These are phyloP conservation scores for Jacana jacana DNA, from an alignment of 2,113 vertebrate genomes.

Conservation along the genomic window DNA sequence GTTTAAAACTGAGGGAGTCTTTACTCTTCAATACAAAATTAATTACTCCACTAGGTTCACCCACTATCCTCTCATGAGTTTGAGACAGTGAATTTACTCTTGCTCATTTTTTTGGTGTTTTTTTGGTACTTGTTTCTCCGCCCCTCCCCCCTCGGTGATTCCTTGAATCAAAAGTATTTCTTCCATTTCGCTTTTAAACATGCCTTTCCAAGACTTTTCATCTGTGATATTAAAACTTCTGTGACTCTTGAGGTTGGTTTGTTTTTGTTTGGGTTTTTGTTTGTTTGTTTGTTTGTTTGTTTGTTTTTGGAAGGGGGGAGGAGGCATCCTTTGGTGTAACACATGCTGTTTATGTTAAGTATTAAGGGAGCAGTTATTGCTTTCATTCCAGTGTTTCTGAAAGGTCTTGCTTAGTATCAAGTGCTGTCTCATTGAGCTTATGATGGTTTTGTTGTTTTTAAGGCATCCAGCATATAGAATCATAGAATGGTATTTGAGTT, in stretches of 20 bases:
- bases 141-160: accelerated
- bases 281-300: not conserved
- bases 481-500: too few species aligned
- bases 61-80: not conserved
- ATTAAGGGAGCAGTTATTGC: not conserved
- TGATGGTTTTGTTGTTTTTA: not conserved
- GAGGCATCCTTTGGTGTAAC: not conserved
- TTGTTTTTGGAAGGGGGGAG: too few species aligned
- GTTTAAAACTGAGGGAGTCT: not conserved
- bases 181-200: not conserved
- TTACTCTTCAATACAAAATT: not conserved
- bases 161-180: not conserved
- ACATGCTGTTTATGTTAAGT: not conserved
- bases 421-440: not conserved
- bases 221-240: not conserved
- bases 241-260: not conserved
- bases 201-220: not conserved
- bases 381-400: not conserved
- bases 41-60: not conserved
- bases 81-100: not conserved
- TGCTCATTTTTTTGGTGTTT: not conserved
- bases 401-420: not conserved
- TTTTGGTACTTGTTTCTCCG: not conserved
- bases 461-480: not conserved
- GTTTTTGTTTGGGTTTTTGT: not conserved